Conservation (phyloP, 2,797 vertebrate species). For the Oreochromis grahami region DNA sequence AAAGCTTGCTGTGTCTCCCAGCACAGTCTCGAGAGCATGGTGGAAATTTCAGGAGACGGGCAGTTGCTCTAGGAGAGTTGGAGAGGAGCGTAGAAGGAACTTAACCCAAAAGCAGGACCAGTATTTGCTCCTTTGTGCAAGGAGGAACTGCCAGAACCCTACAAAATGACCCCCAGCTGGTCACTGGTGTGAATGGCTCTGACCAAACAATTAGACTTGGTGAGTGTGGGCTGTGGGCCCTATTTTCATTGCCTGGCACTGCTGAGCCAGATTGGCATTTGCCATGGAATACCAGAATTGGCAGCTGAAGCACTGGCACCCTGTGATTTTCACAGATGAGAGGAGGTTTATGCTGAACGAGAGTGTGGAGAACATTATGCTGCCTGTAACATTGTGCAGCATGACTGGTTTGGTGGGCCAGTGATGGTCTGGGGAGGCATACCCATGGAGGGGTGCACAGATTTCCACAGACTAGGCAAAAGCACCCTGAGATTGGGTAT, state of each 20-base stretch:
- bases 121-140: not conserved
- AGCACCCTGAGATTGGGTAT: no score
- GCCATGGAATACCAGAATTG: not conserved
- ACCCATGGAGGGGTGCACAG: not conserved
- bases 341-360: not conserved
- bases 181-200: rapidly evolving
- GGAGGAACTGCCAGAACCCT: not conserved
- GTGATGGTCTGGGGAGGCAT: not conserved
- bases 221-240: not conserved
- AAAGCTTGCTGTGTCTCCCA: not conserved
- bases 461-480: not conserved
- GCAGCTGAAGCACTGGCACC: not conserved
- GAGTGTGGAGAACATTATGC: rapidly evolving
- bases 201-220: not conserved
- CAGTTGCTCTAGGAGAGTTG: not conserved
- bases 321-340: rapidly evolving
- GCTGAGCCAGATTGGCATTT: not conserved
- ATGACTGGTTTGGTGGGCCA: not conserved
- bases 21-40: not conserved
- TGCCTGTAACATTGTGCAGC: not conserved
- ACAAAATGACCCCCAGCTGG: not conserved
- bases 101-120: not conserved
- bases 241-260: rapidly evolving
- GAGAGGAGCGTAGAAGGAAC: not conserved
- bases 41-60: rapidly evolving